phyloP scores from a whole-genome alignment of 2,888 invertebrate genomes.

The Drosophila nigricruria region DNA sequence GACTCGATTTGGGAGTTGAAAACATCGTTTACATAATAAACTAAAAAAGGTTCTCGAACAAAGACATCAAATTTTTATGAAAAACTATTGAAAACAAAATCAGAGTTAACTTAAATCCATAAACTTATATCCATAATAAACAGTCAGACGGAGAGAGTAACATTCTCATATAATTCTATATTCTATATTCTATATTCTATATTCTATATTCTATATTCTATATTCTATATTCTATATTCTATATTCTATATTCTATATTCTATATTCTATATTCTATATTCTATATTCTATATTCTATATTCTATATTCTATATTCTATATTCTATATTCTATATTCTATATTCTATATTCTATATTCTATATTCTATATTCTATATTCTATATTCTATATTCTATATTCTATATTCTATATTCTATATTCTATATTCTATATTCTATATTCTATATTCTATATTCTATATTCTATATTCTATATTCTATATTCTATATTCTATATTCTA shows the following conservation, averaged over 20 bases:
- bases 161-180: neutral
- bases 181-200: neutral
- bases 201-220: too few relatives aligned
- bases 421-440: neutral
- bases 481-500: too few relatives aligned
- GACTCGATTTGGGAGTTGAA: neutral
- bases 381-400: neutral
- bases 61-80: slow-evolving; percentile 1
- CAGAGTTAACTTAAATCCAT: neutral
- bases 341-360: neutral
- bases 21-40: slow-evolving; percentile 1
- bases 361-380: neutral
- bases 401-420: neutral
- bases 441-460: slow-evolving; percentile 2
- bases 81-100: neutral
- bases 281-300: neutral
- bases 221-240: neutral
- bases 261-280: slow-evolving; percentile 2
- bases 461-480: neutral
- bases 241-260: slow-evolving; percentile 1
- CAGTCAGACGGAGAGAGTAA: neutral
- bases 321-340: neutral
- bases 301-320: neutral
- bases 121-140: too few relatives aligned
- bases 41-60: slow-evolving; percentile 5